Evolutionary conservation across 2,888 invertebrate genomes (phyloP).

Genomic region (Gymnosoma rotundatum): DNA sequence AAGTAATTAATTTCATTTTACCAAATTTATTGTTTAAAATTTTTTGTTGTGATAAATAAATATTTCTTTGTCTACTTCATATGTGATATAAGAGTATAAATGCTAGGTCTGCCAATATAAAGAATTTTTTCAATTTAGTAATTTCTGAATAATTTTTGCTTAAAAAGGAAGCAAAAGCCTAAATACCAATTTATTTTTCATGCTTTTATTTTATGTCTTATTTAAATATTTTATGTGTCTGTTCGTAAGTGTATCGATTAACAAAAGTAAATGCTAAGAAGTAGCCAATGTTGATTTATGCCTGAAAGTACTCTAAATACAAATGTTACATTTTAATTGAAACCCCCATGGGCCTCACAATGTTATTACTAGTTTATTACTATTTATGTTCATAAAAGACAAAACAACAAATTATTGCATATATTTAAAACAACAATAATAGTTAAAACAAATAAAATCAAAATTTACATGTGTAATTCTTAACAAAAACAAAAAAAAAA

Average conservation of each 20-base stretch:
- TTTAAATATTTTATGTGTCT: neutral
- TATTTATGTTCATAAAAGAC: slow-evolving; percentile 34
- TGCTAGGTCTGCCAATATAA: no score
- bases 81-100: no score
- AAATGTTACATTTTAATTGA: slow-evolving; percentile 7
- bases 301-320: neutral
- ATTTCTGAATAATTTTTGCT: no score
- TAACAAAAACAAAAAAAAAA: neutral
- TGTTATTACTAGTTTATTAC: slow-evolving; percentile 29
- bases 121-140: no score
- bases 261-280: neutral
- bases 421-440: slow-evolving; percentile 7
- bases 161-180: no score
- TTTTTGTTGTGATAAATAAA: no score
- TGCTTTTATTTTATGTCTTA: neutral
- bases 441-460: slow-evolving; percentile 25
- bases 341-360: slow-evolving; percentile 21
- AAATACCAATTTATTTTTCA: no score
- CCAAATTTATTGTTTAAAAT: no score
- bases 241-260: neutral
- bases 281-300: slow-evolving; percentile 6
- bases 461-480: slow-evolving; percentile 40
- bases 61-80: no score
- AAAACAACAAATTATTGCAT: slow-evolving; percentile 40
- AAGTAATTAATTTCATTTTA: no score